Evolutionary conservation across 2,888 invertebrate species (phyloP), one percentile per base, ranked within the genome.

Genomic region (Rambutsinella grinnellia): DNA sequence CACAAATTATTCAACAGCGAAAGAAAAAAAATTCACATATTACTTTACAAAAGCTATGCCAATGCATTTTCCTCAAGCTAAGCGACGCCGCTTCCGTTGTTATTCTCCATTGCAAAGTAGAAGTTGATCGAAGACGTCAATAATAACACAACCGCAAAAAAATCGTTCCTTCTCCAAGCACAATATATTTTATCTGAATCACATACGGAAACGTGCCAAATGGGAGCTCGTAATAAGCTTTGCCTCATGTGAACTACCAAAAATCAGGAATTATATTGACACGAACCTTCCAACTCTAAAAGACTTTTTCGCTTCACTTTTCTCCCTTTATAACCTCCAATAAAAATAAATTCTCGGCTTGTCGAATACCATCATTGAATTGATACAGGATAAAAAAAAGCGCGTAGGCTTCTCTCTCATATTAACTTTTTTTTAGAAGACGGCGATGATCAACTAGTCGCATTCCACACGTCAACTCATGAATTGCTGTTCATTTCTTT

Each of bases 401-500:
- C 36, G 68, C 76, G 69, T 76, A 76, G 76, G 76, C 53, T 67
- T 63, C n/a, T n/a, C n/a, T n/a, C n/a, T n/a, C n/a, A n/a, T n/a
- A n/a, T n/a, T n/a, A n/a, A n/a, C n/a, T 61, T 70, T 76, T 76
- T 65, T 61, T 65, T 60, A 54, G 44, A 57, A 76, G 65, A 70
- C 76, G 76, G 13, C 36, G 36, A 36, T 36, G 36, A 76, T 76
- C 76, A 70, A 70, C 76, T 68, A 79, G 71, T 79, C 72, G 76
- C 71, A 79, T 79, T 79, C 79, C 79, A 76, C 76, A 76, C 69
- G 79, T 79, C 79, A 36, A 79, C 71, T 79, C 71, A 60, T 79
- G 76, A 79, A 79, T 76, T 79, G 79, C 79, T 67, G 79, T 72
- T 79, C 76, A 79, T 72, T 79, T 72, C 76, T 79, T 63, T 76